Conservation (phyloP, 2,888 invertebrate species). For the Amphipyra tragopoginis region DNA sequence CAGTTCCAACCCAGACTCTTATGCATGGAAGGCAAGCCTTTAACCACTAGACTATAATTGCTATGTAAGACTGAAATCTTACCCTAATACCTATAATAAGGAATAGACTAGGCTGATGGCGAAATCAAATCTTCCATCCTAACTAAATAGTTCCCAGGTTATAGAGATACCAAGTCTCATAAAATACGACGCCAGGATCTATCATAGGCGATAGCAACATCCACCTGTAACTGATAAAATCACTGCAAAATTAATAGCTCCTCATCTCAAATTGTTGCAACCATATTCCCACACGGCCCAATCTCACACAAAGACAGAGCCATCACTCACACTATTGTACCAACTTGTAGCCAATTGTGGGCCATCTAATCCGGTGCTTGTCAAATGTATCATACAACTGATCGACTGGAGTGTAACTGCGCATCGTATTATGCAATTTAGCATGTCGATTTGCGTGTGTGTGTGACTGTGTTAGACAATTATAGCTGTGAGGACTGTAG, state of each 20-base stretch:
- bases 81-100: no score
- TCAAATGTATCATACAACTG: constrained; percentile 28
- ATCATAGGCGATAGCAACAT: not conserved
- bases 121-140: not conserved
- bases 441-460: constrained; percentile 7
- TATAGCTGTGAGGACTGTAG: constrained; percentile 6
- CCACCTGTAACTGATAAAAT: not conserved
- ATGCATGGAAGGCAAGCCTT: no score
- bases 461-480: constrained; percentile 17
- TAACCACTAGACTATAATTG: no score
- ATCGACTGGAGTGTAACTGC: constrained; percentile 48
- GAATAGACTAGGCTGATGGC: no score
- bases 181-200: not conserved
- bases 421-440: constrained; percentile 56
- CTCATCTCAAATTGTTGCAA: constrained; percentile 29
- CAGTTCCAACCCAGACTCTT: no score
- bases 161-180: not conserved
- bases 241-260: constrained; percentile 11
- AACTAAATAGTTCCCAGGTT: not conserved
- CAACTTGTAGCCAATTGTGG: constrained; percentile 13
- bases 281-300: constrained; percentile 41
- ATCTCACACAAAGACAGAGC: constrained; percentile 20
- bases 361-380: constrained; percentile 41
- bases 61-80: no score
- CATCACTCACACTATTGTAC: constrained; percentile 47